Base-by-base conservation (phyloP, 2,797 vertebrate genomes). In the Adelosebastes latens region DNA sequence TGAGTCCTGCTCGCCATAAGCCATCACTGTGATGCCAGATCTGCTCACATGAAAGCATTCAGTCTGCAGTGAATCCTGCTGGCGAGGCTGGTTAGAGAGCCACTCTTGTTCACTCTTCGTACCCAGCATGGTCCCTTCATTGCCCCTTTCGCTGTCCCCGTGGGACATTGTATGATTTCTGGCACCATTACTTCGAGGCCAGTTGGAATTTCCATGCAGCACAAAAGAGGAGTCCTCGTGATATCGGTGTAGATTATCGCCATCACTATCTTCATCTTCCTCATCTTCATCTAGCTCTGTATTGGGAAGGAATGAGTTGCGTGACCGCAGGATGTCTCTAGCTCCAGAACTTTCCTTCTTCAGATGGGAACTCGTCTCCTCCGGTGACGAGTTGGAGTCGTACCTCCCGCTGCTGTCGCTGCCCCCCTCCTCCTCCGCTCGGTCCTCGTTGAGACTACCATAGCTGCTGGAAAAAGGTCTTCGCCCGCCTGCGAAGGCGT, bases 231-330 rank as follows among this genome's bases (percentile, higher is more conserved):
- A 95, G 79, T 94, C 95, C 67, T 96, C 94, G 0, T 77, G 81
- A 80, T 95, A 95, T 64, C 82, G 90, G 86, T 95, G 92, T 27
- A 96, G 87, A 83, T 95, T 95, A 64, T 95, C 77, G 79, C 92
- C 93, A 22, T 93, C 94, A 0, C 86, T 84, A 18, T 96, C 95
- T 36, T 96, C 96, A 77, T 97, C 97, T 12, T 96, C 96, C 24
- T 96, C 96, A 3, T 96, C 90, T 18, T 96, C 96, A 36, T 96
- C 96, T 46, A 96, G 93, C 20, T 96, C 93, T 20, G 94, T 82
- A 7, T 86, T 96, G 34, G 96, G 92, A 13, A 97, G 90, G 89
- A 99, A 99, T 10, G 97, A 97, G 72, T 99, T 98, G 88, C 95
- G 96, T 4, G 94, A 91, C 81, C 96, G 86, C 85, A 79, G 60